phyloP scores from a whole-genome alignment of 2,888 invertebrate species.

The Hemistola chrysoprasaria region DNA sequence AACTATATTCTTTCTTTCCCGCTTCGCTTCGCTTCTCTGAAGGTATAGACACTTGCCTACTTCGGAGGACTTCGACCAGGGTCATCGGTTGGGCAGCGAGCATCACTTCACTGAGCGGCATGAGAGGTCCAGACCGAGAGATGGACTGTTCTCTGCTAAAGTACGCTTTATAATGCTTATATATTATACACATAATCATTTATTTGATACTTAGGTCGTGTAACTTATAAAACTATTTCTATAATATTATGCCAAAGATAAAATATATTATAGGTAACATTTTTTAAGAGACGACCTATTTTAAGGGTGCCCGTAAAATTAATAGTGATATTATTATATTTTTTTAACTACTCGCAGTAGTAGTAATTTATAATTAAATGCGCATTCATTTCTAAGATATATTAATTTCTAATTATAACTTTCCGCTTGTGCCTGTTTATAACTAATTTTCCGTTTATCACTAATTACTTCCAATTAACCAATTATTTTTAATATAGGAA shows the following conservation, averaged over 20 bases:
- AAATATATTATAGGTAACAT: no score
- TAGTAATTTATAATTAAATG: no score
- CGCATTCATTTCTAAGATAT: background rate
- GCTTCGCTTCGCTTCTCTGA: slow-evolving; percentile 77
- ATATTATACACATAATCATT: no score
- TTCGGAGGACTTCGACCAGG: slow-evolving; percentile 87
- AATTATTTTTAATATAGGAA: no score
- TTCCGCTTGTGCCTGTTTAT: slow-evolving; percentile 14
- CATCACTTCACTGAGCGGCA: slow-evolving; percentile 88
- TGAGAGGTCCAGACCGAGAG: slow-evolving; percentile 85
- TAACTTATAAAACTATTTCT: no score
- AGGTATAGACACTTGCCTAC: slow-evolving; percentile 88
- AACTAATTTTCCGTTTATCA: slow-evolving; percentile 11
- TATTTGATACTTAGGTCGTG: no score
- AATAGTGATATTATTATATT: no score
- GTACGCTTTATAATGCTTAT: slow-evolving; percentile 68
- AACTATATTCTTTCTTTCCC: slow-evolving; percentile 63
- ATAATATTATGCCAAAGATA: no score
- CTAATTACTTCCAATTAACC: slow-evolving; percentile 1
- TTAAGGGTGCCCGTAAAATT: no score
- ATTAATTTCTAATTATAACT: slow-evolving; percentile 2
- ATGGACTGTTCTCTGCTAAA: slow-evolving; percentile 88
- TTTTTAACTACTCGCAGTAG: no score
- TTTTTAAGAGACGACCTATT: no score
- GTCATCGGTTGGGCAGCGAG: slow-evolving; percentile 86